These are phyloP conservation scores for Gyps fulvus DNA, from an alignment of 2,113 vertebrate genomes.

Conservation along the genomic window DNA sequence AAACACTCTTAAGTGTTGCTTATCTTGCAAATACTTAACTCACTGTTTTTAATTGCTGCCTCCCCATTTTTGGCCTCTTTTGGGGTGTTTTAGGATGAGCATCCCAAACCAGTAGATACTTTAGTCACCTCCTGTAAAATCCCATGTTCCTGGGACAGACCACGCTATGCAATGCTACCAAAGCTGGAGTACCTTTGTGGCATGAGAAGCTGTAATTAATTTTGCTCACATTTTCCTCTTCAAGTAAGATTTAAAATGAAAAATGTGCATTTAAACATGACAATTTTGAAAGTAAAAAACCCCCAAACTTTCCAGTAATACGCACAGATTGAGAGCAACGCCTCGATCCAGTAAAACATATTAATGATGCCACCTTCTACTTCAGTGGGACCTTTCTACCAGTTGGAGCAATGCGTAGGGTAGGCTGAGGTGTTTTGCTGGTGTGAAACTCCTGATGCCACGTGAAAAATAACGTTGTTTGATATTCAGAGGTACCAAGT, in stretches of 20 bases:
- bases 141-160: not conserved
- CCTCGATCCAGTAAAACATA: not conserved
- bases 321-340: not conserved
- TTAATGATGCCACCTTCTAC: not conserved
- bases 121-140: not conserved
- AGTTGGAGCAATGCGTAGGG: not conserved
- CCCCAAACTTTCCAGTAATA: not conserved
- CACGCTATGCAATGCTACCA: not conserved
- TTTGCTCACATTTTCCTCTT: not conserved
- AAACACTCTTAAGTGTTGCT: not conserved
- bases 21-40: not conserved
- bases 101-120: not conserved
- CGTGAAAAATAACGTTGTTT: not conserved
- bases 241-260: not conserved
- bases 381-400: not conserved
- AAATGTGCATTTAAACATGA: not conserved
- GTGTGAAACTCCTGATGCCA: not conserved
- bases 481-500: not conserved
- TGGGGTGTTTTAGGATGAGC: not conserved
- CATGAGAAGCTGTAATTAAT: not conserved
- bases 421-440: not conserved
- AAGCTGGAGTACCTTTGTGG: not conserved
- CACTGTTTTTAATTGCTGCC: not conserved
- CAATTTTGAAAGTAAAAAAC: not conserved
- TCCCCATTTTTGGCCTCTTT: not conserved